phyloP scores from a whole-genome alignment of 2,797 vertebrate genomes.

The Pseudomugil gertrudae region DNA sequence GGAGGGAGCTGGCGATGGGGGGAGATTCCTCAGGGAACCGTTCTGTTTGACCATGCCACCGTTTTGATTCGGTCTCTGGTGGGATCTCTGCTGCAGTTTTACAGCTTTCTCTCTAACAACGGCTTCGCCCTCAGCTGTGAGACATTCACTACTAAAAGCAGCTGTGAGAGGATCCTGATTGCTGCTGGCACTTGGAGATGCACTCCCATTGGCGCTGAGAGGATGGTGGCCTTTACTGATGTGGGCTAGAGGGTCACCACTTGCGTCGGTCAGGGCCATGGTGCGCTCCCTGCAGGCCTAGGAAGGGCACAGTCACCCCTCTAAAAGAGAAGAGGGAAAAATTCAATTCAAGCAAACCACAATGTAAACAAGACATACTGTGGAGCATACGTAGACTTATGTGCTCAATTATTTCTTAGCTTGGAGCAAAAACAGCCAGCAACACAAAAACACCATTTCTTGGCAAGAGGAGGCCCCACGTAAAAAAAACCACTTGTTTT shows the following conservation, averaged over 20 bases:
- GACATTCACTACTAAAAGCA: conserved; percentile 13
- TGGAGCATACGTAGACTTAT: neutral
- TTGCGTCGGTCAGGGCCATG: conserved; percentile 87
- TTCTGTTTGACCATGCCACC: conserved; percentile 84
- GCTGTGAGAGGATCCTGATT: conserved; percentile 45
- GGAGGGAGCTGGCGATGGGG: conserved; percentile 43
- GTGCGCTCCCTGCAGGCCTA: conserved; percentile 62
- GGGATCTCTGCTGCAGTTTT: conserved; percentile 21
- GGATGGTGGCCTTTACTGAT: conserved; percentile 79
- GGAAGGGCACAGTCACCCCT: conserved; percentile 59
- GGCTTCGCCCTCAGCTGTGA: conserved; percentile 43
- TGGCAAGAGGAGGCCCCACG: neutral
- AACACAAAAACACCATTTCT: neutral
- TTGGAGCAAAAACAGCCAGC: neutral
- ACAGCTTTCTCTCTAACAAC: conserved; percentile 22
- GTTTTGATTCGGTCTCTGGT: conserved; percentile 75
- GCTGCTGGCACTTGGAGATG: conserved; percentile 18
- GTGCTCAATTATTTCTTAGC: conserved; percentile 12
- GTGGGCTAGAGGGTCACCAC: conserved; percentile 77
- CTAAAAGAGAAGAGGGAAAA: conserved; percentile 29
- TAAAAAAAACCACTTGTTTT: neutral
- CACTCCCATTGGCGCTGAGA: conserved; percentile 42
- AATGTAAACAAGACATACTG: neutral
- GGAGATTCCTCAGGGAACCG: conserved; percentile 79
- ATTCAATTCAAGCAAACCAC: neutral